A percentile compares a stretch with the other conserved stretches of the same genome.
phyloP scores from a whole-genome alignment of 2,113 vertebrate species.

The Nothocercus nigrocapillus region DNA sequence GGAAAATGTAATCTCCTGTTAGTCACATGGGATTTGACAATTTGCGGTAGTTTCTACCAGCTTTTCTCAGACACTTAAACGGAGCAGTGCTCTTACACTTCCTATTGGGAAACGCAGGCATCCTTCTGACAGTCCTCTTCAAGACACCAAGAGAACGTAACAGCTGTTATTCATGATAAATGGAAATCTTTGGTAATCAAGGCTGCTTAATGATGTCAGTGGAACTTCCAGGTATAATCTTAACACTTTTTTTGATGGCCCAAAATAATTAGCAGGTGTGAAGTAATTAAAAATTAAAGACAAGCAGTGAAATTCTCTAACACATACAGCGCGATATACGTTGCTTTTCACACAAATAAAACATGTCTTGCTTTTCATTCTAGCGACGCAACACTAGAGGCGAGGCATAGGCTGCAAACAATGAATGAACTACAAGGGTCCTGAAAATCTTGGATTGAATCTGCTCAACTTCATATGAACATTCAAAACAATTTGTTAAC shows the following conservation, averaged over 20 bases:
- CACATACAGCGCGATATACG: not conserved
- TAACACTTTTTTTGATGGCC: not conserved
- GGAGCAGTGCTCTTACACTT: not conserved
- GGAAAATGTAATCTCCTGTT: not conserved
- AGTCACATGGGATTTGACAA: constrained; percentile 2
- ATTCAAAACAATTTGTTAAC: not conserved
- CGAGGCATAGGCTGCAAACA: not conserved
- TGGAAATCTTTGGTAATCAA: not conserved
- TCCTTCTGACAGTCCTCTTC: not conserved
- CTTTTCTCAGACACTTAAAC: not conserved
- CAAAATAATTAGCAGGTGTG: not conserved
- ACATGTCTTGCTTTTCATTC: not conserved
- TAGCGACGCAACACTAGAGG: not conserved
- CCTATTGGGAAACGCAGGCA: not conserved
- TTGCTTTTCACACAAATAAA: not conserved
- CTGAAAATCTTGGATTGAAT: not conserved
- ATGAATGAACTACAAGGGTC: not conserved
- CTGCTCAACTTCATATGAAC: not conserved
- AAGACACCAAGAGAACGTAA: not conserved
- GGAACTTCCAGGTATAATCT: not conserved
- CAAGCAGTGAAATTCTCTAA: not conserved
- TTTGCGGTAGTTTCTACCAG: not conserved
- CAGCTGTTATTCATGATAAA: not conserved
- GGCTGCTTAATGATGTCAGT: not conserved
- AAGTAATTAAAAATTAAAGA: not conserved